These are phyloP conservation scores for Silvanus unidentatus DNA, from an alignment of 2,888 invertebrate genomes.

Conservation along the genomic window DNA sequence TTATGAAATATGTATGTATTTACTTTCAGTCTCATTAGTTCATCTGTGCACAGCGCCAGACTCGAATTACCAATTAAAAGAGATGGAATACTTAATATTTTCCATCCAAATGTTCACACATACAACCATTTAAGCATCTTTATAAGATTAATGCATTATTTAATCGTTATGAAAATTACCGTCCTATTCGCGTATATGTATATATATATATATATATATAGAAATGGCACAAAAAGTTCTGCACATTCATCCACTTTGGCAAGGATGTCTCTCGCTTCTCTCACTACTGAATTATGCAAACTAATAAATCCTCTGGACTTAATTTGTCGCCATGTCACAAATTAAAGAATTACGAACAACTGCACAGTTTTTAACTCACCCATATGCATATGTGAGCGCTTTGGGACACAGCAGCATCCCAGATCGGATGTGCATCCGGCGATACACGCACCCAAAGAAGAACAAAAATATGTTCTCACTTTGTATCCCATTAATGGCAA, in stretches of 20 bases:
- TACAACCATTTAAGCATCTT: neutral
- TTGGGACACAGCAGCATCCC: conserved; percentile 31
- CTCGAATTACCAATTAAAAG: conserved; percentile 19
- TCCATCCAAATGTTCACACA: neutral
- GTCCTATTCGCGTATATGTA: no score
- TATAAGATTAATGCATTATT: conserved; percentile 1
- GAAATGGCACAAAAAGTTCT: no score
- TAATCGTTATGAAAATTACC: conserved; percentile 1
- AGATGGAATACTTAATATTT: conserved; percentile 26
- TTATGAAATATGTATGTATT: conserved; percentile 5
- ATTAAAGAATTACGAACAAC: conserved; percentile 41
- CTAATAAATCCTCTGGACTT: conserved; percentile 4
- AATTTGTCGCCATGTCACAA: conserved; percentile 21
- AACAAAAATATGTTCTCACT: conserved; percentile 41
- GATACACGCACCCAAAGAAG: conserved; percentile 25
- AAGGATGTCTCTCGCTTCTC: no score
- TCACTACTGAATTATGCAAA: no score
- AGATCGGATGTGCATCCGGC: conserved; percentile 37
- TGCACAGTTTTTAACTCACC: conserved; percentile 18
- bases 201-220: no score
- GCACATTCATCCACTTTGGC: no score
- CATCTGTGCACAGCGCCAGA: conserved; percentile 9
- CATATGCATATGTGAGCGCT: no score
- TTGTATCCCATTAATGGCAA: conserved; percentile 43
- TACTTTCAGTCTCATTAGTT: conserved; percentile 11